Conservation (phyloP, 2,888 invertebrate genomes). For the Tachystola acroxantha region DNA sequence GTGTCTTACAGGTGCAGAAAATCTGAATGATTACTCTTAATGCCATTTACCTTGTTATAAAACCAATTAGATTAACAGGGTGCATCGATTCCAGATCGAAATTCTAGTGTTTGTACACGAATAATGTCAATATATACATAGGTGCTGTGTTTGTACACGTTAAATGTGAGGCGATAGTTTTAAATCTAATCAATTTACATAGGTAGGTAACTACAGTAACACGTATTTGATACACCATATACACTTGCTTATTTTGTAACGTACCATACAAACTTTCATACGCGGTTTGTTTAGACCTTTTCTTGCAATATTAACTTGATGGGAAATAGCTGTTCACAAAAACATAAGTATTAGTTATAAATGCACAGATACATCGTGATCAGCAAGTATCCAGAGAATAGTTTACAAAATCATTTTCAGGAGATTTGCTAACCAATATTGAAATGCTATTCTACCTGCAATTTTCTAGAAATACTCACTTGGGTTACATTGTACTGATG, state of each 20-base stretch:
- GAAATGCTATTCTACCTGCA: too few species aligned
- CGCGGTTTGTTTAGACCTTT: background rate
- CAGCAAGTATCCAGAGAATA: background rate
- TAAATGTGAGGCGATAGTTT: slow-evolving; percentile 8
- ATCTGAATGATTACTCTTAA: too few species aligned
- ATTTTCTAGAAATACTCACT: slow-evolving; percentile 74
- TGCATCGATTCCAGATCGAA: too few species aligned
- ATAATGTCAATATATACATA: too few species aligned
- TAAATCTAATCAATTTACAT: background rate
- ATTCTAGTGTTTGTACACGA: too few species aligned
- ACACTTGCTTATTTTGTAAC: background rate
- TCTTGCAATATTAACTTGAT: background rate
- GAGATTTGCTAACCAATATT: too few species aligned
- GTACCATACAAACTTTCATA: background rate
- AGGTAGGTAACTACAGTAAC: too few species aligned
- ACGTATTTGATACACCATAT: background rate
- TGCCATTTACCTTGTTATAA: too few species aligned
- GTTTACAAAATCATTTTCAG: background rate
- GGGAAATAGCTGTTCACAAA: slow-evolving; percentile 7
- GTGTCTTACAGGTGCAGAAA: too few species aligned
- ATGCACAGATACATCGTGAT: background rate
- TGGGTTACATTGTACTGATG: slow-evolving; percentile 88
- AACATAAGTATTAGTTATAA: slow-evolving; percentile 6
- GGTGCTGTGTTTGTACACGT: slow-evolving; percentile 1
- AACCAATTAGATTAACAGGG: too few species aligned